Base-by-base conservation (phyloP, 1,140 invertebrate genomes). In the Babylonia areolata region DNA sequence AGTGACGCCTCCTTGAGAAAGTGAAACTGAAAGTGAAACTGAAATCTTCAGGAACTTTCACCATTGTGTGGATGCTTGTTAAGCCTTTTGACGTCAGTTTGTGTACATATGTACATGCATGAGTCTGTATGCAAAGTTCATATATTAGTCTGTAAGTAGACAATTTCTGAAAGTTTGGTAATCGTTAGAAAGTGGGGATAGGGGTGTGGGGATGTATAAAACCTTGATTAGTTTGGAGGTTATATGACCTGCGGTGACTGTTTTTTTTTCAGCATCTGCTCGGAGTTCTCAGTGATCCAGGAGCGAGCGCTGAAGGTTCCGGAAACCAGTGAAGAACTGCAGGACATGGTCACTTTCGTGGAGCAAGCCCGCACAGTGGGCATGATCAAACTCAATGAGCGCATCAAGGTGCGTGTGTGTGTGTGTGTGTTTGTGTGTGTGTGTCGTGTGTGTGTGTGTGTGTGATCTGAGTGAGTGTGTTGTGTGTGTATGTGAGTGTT, bases 331-430 rank as follows among this genome's bases (percentile, higher is more conserved):
- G 92, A 94, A 84, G 92, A 94, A 75, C 86, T 95, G 64, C 93
- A 94, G 87, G 90, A 93, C 0, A 93, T 95, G 92, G 90, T 91
- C 3, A 81, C 88, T 1, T 94, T 94, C 86, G 91, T 94, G 64
- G 92, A 94, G 80, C 86, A 92, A 20, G 93, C 93, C 81, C 88
- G 93, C 54, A 93, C 90, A 11, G 87, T 85, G 6, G 93, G 90
- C 80, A 93, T 95, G 93, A 90, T 93, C 9, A 88, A 90, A 54
- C 87, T 95, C 33, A 92, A 92, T 51, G 87, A 92, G 35, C 87
- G 92, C 35, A 94, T 94, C 77, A 91, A 90, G 69, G 91, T 90
- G 17, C 11, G 79, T 81, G 79, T n/a, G 23, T 78, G 75, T 78
- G 33, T 78, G 6, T 78, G 33, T 78, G 75, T 78, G 20, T 64